Evolutionary conservation across 2,888 invertebrate genomes (phyloP), one percentile per base, ranked within the genome.

Genomic region (Camptogramma bilineatum): DNA sequence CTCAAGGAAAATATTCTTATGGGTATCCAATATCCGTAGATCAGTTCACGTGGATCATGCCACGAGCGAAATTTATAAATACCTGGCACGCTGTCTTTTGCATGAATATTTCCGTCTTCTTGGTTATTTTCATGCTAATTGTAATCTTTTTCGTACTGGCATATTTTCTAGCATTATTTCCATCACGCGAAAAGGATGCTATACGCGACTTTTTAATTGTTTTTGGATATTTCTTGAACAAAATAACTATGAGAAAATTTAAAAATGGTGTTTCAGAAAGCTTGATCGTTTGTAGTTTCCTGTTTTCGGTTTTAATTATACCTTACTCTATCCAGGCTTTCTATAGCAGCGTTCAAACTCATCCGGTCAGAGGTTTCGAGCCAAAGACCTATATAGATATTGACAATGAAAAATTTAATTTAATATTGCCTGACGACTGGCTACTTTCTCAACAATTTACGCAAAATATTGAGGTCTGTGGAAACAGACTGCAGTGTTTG

Each of bases 151-250:
- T 75, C 57, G 24, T 73, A 31, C 52, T 69, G 3, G 69, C 73
- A 3, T 64, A 66, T 34, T 10, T 52, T 0, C 59, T 79, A 10
- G 66, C 66, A 18, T 57, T 81, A 57, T 84, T 84, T 69, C 62
- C 71, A 9, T 52, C 54, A 0, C 17, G 31, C 2, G 31, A 56
- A 0, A 72, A 55, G 31, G 78, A 80, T 65, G n/a, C 68, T 18
- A 24, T 66, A 1, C 72, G 76, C 7, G 71, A 77, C n/a, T 47
- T 78, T 19, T 57, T 84, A 31, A 58, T 76, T 5, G 73, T 82
- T 9, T 75, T 76, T 34, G 84, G 85, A 47, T 79, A 75, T 52
- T 76, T 83, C 62, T 64, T 81, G 4, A 78, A 77, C 68, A 83
- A 75, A 58, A 58, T 54, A 3, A 51, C 28, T 16, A 44, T 73